These are phyloP conservation scores for Raja brachyura DNA, from an alignment of 2,113 vertebrate genomes.

Conservation along the genomic window DNA sequence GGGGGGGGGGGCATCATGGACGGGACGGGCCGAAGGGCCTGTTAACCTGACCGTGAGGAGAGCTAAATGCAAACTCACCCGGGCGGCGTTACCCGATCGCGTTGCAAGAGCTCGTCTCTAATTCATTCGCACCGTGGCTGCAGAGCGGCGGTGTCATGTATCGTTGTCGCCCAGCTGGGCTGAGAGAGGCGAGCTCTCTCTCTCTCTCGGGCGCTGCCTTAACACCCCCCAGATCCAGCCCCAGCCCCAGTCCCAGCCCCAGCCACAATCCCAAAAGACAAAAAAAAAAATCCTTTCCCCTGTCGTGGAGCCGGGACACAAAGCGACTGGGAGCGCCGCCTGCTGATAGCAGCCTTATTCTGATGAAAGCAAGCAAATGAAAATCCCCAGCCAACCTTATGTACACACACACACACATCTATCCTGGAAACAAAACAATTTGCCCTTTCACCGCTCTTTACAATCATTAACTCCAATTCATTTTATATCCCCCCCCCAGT, in stretches of 20 bases:
- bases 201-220: not conserved
- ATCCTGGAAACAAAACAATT: not conserved
- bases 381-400: not conserved
- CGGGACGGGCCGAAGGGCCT: too few relatives aligned
- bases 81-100: slow-evolving; percentile 7
- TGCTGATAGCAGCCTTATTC: not conserved
- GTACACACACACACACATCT: not conserved
- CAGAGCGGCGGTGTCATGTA: too few relatives aligned
- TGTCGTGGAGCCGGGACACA: not conserved
- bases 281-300: too few relatives aligned
- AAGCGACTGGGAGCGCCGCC: slow-evolving; percentile 2
- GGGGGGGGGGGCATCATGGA: too few relatives aligned
- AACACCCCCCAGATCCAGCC: too few relatives aligned
- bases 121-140: not conserved
- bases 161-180: not conserved
- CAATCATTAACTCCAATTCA: not conserved
- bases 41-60: too few relatives aligned
- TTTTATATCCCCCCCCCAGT: not conserved
- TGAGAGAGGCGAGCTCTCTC: too few relatives aligned
- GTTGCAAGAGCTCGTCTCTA: slow-evolving; percentile 16
- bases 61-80: slow-evolving; percentile 17
- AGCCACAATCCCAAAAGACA: too few relatives aligned
- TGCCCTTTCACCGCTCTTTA: not conserved
- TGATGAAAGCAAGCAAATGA: too few relatives aligned
- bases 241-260: too few relatives aligned